Percentiles rank a stretch among this genome's conserved stretches.
These are phyloP conservation scores for Drosophila fulvimacula DNA, from an alignment of 2,888 invertebrate genomes.

Conservation along the genomic window DNA sequence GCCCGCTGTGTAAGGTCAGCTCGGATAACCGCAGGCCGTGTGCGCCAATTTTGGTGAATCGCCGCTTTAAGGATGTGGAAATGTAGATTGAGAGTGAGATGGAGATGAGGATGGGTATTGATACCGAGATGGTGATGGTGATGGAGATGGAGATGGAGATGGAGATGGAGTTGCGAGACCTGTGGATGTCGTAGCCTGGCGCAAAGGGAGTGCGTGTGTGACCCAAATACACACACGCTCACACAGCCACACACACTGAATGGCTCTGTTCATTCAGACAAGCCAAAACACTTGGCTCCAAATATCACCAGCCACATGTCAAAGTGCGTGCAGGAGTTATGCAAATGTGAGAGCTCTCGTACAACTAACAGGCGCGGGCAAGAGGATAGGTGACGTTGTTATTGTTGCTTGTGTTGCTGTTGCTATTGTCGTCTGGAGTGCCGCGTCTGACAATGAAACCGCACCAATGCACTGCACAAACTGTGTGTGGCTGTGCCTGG, in stretches of 20 bases:
- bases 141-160: not conserved
- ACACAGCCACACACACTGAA: conserved; percentile 36
- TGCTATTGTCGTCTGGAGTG: conserved; percentile 48
- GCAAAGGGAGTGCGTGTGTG: conserved; percentile 51
- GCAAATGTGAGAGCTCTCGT: conserved; percentile 65
- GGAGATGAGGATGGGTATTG: no score
- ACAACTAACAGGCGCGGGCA: conserved; percentile 23
- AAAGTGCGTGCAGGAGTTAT: conserved; percentile 78
- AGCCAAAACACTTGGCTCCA: conserved; percentile 65
- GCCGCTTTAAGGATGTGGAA: conserved; percentile 38
- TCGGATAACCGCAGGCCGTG: conserved; percentile 62
- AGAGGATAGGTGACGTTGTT: conserved; percentile 42
- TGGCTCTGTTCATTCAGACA: conserved; percentile 66
- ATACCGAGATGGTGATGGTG: conserved; percentile 14
- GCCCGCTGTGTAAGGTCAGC: conserved; percentile 71
- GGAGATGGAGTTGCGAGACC: conserved; percentile 9
- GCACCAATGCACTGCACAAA: conserved; percentile 53
- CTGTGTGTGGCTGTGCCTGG: not conserved
- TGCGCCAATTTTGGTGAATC: conserved; percentile 44
- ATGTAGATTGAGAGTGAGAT: conserved; percentile 15
- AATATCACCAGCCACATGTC: conserved; percentile 67
- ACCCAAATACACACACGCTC: conserved; percentile 67
- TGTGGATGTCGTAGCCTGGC: conserved; percentile 47
- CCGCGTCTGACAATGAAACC: conserved; percentile 52
- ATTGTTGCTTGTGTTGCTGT: conserved; percentile 28